Conservation (phyloP, 2,797 vertebrate species). For the Spinus olivaceus region DNA sequence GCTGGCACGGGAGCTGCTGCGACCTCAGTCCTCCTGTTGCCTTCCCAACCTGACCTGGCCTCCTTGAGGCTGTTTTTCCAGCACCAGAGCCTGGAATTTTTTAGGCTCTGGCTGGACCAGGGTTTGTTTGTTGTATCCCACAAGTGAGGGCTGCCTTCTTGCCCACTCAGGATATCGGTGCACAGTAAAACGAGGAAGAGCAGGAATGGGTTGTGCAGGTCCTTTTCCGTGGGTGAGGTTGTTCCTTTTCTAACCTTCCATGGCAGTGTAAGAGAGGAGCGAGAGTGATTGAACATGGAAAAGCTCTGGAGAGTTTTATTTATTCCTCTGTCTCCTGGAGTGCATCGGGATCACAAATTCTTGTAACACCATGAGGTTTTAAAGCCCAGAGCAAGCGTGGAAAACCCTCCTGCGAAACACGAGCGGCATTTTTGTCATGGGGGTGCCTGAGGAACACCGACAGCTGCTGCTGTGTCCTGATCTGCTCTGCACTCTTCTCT, state of each 20-base stretch:
- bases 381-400: constrained; percentile 26
- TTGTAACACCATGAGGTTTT: constrained; percentile 11
- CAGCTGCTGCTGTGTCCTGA: constrained; percentile 38
- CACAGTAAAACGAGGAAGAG: neutral
- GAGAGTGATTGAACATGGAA: constrained; percentile 3
- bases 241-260: constrained; percentile 20
- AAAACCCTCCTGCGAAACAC: neutral
- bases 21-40: neutral
- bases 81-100: neutral
- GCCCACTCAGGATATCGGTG: rapidly evolving
- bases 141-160: neutral
- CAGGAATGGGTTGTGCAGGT: neutral
- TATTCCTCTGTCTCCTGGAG: constrained; percentile 45
- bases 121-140: neutral
- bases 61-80: neutral
- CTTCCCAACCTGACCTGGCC: rapidly evolving
- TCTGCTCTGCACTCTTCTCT: neutral
- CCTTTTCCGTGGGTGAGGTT: neutral
- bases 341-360: constrained; percentile 8
- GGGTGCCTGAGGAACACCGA: constrained; percentile 14
- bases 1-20: neutral
- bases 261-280: neutral
- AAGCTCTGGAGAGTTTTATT: constrained; percentile 36
- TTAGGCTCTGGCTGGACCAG: neutral
- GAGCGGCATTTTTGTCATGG: neutral